These are phyloP conservation scores for Cynodonichthys magdalenae DNA, from an alignment of 2,797 vertebrate species.

Conservation along the genomic window DNA sequence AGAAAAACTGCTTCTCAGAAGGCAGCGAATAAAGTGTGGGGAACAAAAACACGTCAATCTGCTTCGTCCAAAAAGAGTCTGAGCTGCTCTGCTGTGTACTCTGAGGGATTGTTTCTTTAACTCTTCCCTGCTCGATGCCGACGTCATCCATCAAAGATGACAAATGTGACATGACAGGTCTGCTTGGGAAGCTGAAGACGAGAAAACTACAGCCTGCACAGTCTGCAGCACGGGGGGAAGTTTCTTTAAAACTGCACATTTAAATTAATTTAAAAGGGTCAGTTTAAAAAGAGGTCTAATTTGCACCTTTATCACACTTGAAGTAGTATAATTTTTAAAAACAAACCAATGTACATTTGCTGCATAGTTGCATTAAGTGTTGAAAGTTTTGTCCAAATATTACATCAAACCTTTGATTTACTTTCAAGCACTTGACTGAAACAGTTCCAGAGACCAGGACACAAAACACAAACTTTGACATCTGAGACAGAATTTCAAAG, in stretches of 20 bases:
- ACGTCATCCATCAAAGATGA: slow-evolving; percentile 69
- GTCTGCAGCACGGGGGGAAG: slow-evolving; percentile 32
- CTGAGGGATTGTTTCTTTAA: slow-evolving; percentile 57
- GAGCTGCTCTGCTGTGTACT: slow-evolving; percentile 56
- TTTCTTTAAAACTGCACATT: slow-evolving; percentile 10
- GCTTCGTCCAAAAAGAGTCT: slow-evolving; percentile 64
- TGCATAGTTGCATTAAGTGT: neutral
- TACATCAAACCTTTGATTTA: neutral
- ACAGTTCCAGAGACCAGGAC: slow-evolving; percentile 4
- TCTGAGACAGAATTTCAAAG: slow-evolving; percentile 17
- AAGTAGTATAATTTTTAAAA: slow-evolving; percentile 21
- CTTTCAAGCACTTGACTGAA: neutral
- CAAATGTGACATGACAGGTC: slow-evolving; percentile 75
- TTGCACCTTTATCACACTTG: slow-evolving; percentile 6
- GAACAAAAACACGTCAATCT: slow-evolving; percentile 77
- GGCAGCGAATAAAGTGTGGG: slow-evolving; percentile 51
- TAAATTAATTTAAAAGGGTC: neutral
- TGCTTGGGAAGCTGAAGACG: slow-evolving; percentile 47
- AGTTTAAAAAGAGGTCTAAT: slow-evolving; percentile 16
- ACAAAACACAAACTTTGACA: neutral
- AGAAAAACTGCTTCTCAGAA: slow-evolving; percentile 55
- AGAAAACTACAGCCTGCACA: slow-evolving; percentile 38
- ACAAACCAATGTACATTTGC: slow-evolving; percentile 25
- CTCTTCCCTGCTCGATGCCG: slow-evolving; percentile 56
- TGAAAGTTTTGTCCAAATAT: slow-evolving; percentile 16